Evolutionary conservation across 1,140 invertebrate genomes (phyloP).

Genomic region (Drosophila quadrilineata): DNA sequence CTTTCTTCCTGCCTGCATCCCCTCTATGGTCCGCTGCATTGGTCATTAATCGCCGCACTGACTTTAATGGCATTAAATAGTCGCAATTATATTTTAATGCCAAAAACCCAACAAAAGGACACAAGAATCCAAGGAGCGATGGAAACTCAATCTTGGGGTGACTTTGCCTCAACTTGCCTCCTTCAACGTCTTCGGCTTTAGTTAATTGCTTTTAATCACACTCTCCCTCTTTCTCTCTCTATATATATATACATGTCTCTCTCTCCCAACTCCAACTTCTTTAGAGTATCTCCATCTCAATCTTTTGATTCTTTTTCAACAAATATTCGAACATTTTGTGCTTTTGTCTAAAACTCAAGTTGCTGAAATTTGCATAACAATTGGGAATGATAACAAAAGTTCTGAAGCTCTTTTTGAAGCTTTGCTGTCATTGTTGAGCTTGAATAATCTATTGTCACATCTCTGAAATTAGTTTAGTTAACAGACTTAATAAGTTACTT

Average conservation of each 20-base stretch:
- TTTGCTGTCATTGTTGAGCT: neutral
- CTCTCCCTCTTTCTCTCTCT: too few species aligned
- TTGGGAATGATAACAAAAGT: constrained; percentile 2
- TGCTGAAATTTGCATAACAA: constrained; percentile 30
- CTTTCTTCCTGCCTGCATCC: constrained; percentile 6
- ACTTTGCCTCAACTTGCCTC: neutral
- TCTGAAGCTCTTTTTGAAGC: neutral
- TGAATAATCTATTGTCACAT: too few species aligned
- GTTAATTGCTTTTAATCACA: constrained; percentile 59
- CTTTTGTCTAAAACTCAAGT: neutral
- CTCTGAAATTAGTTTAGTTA: too few species aligned
- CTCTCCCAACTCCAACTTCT: too few species aligned
- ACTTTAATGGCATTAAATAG: constrained; percentile 79
- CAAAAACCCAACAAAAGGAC: constrained; percentile 20
- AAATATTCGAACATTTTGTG: neutral
- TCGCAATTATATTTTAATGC: constrained; percentile 78
- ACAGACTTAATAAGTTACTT: too few species aligned
- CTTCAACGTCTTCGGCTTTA: constrained; percentile 27
- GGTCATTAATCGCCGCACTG: constrained; percentile 76
- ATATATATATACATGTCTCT: too few species aligned
- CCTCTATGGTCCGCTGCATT: constrained; percentile 45
- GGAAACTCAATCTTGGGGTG: too few species aligned
- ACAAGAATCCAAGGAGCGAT: constrained; percentile 1
- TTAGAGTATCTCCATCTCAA: too few species aligned
- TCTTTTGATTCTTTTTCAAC: constrained; percentile 22